Percentiles rank a stretch among this genome's conserved stretches.
Conservation (phyloP, 64 coral and sea anemone genomes). For the Dendronephthya gigantea region DNA sequence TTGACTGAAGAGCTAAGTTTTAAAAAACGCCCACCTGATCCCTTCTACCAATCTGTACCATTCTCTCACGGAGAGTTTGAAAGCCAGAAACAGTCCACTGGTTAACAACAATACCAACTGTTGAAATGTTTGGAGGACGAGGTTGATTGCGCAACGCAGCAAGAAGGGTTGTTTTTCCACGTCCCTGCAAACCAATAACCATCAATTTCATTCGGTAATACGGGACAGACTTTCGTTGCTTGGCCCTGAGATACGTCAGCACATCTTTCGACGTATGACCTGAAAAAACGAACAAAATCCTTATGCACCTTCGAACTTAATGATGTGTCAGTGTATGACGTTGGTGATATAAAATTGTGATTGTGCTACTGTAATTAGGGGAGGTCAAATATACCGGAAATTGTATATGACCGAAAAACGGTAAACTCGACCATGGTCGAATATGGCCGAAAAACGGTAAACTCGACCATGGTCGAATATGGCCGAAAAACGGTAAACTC, state of each 20-base stretch:
- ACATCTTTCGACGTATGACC: constrained; percentile 61
- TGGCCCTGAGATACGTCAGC: constrained; percentile 70
- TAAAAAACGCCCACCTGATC: not conserved
- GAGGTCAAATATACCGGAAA: too few relatives aligned
- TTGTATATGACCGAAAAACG: too few relatives aligned
- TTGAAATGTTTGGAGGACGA: constrained; percentile 67
- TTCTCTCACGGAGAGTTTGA: constrained; percentile 23
- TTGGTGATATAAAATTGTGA: too few relatives aligned
- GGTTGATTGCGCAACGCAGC: constrained; percentile 58
- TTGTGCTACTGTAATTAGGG: too few relatives aligned
- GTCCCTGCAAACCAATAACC: constrained; percentile 90
- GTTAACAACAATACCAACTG: constrained; percentile 90
- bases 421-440: too few relatives aligned
- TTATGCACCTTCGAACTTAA: too few relatives aligned
- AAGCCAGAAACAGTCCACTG: constrained; percentile 60
- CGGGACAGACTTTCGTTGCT: constrained; percentile 74
- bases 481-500: too few relatives aligned
- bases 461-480: too few relatives aligned
- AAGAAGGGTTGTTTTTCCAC: constrained; percentile 79
- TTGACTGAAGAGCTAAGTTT: too few relatives aligned
- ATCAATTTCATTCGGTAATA: constrained; percentile 99
- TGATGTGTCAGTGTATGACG: too few relatives aligned
- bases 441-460: too few relatives aligned
- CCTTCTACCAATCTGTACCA: not conserved
- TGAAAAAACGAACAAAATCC: too few relatives aligned